Base-by-base conservation (phyloP, 2,797 vertebrate species). In the Chelonia mydas region DNA sequence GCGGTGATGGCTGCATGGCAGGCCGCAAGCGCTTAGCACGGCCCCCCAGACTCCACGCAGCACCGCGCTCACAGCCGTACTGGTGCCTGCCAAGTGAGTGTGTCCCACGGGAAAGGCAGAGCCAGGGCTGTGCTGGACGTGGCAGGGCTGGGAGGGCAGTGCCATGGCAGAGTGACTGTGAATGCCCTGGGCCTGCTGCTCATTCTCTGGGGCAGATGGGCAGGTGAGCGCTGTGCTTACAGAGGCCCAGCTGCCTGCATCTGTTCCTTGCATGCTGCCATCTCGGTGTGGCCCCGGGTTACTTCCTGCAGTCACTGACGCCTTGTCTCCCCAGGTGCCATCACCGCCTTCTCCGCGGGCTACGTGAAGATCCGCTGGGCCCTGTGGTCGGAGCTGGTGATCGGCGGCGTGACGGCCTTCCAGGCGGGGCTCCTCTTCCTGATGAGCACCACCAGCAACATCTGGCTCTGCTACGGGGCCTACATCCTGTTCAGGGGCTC, bases 371-470 rank as follows among this genome's bases (percentile, higher is more conserved):
- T 99, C 83, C 98, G 98, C 16, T 99, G 99, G 99, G 98, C 97
- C 0, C 50, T 99, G 49, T 99, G 99, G 99, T 99, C 99, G 0
- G 99, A 99, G 97, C 97, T 99, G 96, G 98, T 99, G 82, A 99
- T 99, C 1, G 98, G 98, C 0, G 0, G 94, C 5, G 98, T 99
- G 97, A 99, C 99, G 0, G 98, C 97, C 0, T 57, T 98, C 51
- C 99, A 99, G 98, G 99, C 99, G 0, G 98, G 97, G 47, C 97
- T 99, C 87, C 97, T 99, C 37, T 98, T 99, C 16, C 97, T 99
- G 88, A 99, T 99, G 99, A 95, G 95, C 74, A 97, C 57, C 37
- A 99, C 99, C 0, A 1, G 7, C 11, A 95, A 98, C 95, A 99
- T 99, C 87, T 99, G 99, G 99, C 79, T 99, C 28, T 99, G 99